Base-by-base conservation (phyloP, 2,797 vertebrate species). In the Phrynocephalus forsythii region DNA sequence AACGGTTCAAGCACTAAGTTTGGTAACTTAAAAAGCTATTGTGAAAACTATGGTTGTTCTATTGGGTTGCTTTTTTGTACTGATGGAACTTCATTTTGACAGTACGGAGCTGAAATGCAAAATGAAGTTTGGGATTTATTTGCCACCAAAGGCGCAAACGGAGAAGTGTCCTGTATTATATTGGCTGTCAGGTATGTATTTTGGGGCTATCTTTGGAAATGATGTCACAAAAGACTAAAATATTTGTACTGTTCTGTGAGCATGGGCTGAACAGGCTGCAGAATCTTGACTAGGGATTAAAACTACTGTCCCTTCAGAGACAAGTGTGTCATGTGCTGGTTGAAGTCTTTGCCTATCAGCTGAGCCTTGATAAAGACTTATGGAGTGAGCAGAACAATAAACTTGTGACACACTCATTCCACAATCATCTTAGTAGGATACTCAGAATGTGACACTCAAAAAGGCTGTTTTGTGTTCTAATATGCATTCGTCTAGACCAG, bases 111-210 rank as follows among this genome's bases (percentile, higher is more conserved):
- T 99, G 80, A 99, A 98, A 89, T 99, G 98, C 96, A 99, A 98
- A 96, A 99, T 99, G 98, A 99, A 97, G 95, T 98, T 99, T 94
- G 99, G 97, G 13, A 95, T 99, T 93, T 99, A 97, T 95, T 96
- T 99, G 86, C 99, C 99, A 71, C 98, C 98, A 24, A 98, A 98
- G 90, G 98, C 98, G 2, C 98, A 99, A 95, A 97, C 95, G 0
- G 95, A 86, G 69, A 99, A 98, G 63, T 99, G 99, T 87, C 98
- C 99, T 18, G 98, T 98, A 26, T 89, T 99, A 0, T 99, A 98
- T 83, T 99, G 98, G 98, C 97, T 99, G 1, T 99, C 98, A 0
- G 99, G 99, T 99, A 79, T 93, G 96, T 91, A n/a, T 84, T 28
- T 1, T 6, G 3, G 67, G 15, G 80, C 84, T 93, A 86, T 89